Base-by-base conservation (phyloP, 92 coral and sea anemone species). In the Palythoa caribaeorum region DNA sequence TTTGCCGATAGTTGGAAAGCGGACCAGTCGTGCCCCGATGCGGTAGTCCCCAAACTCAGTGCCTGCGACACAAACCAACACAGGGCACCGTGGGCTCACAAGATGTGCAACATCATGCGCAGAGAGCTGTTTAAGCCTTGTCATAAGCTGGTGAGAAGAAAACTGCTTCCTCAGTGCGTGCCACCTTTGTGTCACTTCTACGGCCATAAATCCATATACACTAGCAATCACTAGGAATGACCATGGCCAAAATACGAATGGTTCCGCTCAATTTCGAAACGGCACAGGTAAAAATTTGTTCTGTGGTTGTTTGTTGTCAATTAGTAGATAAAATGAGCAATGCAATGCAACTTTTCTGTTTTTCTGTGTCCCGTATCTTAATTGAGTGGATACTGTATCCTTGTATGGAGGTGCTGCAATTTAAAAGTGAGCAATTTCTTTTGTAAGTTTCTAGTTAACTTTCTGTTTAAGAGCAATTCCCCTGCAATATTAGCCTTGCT, bases 1-100 rank as follows among this genome's bases (percentile, higher is more conserved):
- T 96, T 96, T 71, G 98, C 97, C 44, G 98, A 96, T 80, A 92
- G 97, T 87, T 96, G 98, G 98, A 96, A 94, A 80, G 92, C 85
- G 8, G 98, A 96, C 36, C 85, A 94, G 13, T 85, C 96, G 14
- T 96, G 98, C 83, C 93, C 98, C 5, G 96, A 96, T 81, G 95
- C 98, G 20, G 79, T 85, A 11, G 73, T 87, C 20, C 91, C 92
- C 86, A 92, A 73, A 62, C 84, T 71, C 65, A 85, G 93, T 77
- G 96, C 98, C 78, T 96, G 98, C 84, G 89, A 87, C 73, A 87
- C 47, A 47, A 92, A 94, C 94, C 94, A 91, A 87, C 90, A 94
- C 66, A 83, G 98, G 68, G 92, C 94, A 36, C 95, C 97, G 52
- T 96, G 98, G 98, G 97, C 98, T 80, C 95, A 96, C 90, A 96